phyloP scores from a whole-genome alignment of 2,797 vertebrate genomes.

The Psittacula echo region DNA sequence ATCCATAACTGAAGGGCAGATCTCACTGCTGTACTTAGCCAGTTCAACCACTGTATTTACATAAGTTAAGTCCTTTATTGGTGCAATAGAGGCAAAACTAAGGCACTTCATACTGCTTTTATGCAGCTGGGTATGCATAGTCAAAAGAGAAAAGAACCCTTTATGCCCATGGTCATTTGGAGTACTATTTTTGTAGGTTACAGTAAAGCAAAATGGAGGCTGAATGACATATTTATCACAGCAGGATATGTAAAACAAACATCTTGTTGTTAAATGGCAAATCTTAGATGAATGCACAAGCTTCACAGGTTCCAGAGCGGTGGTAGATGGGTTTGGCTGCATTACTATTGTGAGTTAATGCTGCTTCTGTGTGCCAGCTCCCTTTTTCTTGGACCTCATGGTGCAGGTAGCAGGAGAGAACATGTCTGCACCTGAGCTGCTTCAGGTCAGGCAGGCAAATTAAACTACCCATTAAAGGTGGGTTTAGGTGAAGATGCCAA shows the following conservation, averaged over 20 bases:
- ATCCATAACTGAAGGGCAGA: background rate
- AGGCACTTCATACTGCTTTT: background rate
- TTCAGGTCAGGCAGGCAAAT: background rate
- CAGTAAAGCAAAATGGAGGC: background rate
- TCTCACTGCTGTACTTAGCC: background rate
- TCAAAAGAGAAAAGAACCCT: background rate
- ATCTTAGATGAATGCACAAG: background rate
- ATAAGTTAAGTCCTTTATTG: background rate
- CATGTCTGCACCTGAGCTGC: background rate
- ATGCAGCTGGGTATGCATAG: background rate
- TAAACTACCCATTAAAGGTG: background rate
- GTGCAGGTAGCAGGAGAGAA: background rate
- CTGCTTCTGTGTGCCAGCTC: background rate
- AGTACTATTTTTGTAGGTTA: background rate
- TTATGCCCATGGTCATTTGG: background rate
- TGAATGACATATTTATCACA: background rate
- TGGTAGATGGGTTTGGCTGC: accelerated
- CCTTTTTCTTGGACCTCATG: background rate
- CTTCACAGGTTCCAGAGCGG: accelerated
- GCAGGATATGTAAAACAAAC: background rate
- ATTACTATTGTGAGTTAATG: background rate
- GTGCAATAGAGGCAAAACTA: background rate
- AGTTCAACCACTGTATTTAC: background rate
- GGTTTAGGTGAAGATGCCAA: background rate
- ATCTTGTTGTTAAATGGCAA: background rate